These are phyloP conservation scores for Leucopsar rothschildi DNA, from an alignment of 2,113 vertebrate genomes.

Conservation along the genomic window DNA sequence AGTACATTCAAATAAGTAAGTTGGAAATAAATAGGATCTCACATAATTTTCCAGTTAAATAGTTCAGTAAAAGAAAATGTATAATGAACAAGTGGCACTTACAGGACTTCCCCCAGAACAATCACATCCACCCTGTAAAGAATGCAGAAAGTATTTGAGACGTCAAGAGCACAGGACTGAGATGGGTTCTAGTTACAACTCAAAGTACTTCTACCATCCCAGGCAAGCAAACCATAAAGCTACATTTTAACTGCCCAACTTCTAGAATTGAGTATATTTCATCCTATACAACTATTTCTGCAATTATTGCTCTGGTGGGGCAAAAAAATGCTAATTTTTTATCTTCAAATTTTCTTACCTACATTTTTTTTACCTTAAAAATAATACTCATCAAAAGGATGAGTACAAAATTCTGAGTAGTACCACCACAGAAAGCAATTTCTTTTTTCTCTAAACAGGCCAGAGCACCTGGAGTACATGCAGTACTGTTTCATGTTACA, in stretches of 20 bases:
- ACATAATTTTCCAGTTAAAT: not conserved
- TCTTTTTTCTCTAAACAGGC: not conserved
- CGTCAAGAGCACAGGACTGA: not conserved
- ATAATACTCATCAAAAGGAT: not conserved
- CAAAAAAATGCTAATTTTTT: not conserved
- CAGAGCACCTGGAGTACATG: not conserved
- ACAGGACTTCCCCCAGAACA: conserved; percentile 39
- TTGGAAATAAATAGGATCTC: not conserved
- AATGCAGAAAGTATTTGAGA: not conserved
- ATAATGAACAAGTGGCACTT: not conserved
- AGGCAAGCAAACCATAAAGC: not conserved
- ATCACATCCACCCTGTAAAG: conserved; percentile 42
- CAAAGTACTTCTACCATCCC: not conserved
- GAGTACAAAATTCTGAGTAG: not conserved
- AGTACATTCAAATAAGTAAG: not conserved
- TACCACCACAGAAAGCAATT: not conserved
- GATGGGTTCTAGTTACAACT: not conserved
- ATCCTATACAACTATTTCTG: not conserved
- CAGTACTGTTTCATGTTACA: not conserved
- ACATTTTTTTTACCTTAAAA: not conserved
- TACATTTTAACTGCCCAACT: not conserved
- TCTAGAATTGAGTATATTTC: not conserved
- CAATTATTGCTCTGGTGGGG: not conserved
- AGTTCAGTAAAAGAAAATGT: not conserved
- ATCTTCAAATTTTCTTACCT: not conserved